Percentiles rank a stretch among this genome's conserved stretches.
These are phyloP conservation scores for Smittia sp. DNA, from an alignment of 2,888 invertebrate genomes.

Conservation along the genomic window DNA sequence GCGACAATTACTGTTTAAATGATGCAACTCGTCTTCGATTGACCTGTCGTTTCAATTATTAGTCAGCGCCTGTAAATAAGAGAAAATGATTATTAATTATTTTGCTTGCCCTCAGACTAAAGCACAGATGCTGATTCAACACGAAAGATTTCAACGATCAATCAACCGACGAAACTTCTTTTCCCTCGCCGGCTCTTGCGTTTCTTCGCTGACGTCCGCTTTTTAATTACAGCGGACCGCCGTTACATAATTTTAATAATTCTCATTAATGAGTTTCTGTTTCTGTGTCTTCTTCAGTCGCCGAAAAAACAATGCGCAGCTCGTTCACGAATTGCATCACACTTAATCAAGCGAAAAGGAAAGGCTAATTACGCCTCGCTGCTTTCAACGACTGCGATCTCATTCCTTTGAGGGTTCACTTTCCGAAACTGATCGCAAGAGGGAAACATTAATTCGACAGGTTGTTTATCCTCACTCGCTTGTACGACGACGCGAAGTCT, in stretches of 20 bases:
- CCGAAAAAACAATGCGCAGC: not conserved
- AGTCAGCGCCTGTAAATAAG: not conserved
- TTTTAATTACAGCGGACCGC: not conserved
- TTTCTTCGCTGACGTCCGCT: not conserved
- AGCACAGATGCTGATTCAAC: too few relatives aligned
- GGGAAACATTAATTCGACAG: too few relatives aligned
- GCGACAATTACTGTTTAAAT: not conserved
- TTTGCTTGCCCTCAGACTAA: not conserved
- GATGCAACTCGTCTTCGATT: not conserved
- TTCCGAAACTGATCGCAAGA: too few relatives aligned
- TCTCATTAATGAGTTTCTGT: not conserved
- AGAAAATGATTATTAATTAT: not conserved
- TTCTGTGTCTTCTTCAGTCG: not conserved
- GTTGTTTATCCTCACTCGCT: too few relatives aligned
- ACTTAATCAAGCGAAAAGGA: not conserved
- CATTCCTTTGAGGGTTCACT: not conserved
- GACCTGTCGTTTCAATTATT: not conserved
- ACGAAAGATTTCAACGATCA: conserved; percentile 20
- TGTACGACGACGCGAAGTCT: too few relatives aligned
- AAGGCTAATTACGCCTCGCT: not conserved
- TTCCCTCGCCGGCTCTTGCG: not conserved
- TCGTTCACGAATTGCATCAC: not conserved
- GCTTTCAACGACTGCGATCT: not conserved
- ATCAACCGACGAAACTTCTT: conserved; percentile 14
- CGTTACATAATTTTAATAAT: not conserved